These are phyloP conservation scores for Phrynosoma platyrhinos DNA, from an alignment of 2,113 vertebrate species.

Conservation along the genomic window DNA sequence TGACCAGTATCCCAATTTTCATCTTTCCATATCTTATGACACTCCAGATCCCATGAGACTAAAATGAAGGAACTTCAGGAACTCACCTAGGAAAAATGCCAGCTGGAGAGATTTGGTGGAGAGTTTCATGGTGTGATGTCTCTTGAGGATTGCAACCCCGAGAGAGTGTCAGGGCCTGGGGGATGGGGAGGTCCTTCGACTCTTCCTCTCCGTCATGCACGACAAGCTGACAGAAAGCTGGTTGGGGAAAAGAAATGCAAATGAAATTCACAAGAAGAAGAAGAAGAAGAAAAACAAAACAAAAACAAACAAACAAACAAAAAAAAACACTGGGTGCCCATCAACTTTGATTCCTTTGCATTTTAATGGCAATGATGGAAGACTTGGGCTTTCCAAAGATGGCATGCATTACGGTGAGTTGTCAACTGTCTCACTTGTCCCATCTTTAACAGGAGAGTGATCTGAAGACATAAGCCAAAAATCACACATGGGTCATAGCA, in stretches of 20 bases:
- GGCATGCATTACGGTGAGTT: not conserved
- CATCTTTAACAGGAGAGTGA: not conserved
- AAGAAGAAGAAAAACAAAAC: not conserved
- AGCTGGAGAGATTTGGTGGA: not conserved
- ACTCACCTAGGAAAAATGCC: slow-evolving; percentile 25
- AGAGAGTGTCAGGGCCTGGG: not conserved
- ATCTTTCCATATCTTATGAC: too few relatives aligned
- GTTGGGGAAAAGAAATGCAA: not conserved
- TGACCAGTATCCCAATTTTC: too few relatives aligned
- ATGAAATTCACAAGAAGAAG: not conserved
- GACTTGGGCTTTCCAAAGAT: not conserved
- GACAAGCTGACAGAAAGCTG: not conserved
- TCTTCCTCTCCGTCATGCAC: not conserved
- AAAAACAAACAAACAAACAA: too few relatives aligned
- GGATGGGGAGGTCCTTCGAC: not conserved
- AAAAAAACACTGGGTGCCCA: too few relatives aligned
- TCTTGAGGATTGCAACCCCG: not conserved
- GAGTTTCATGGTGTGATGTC: not conserved
- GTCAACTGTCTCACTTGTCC: not conserved
- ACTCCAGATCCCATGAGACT: not conserved
- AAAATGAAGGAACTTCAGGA: not conserved
- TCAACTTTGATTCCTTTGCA: not conserved
- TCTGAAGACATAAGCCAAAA: not conserved
- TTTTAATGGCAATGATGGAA: not conserved
- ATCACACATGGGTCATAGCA: too few relatives aligned